A percentile compares a stretch with the other conserved stretches of the same genome.
Evolutionary conservation across 2,888 invertebrate species (phyloP).

Genomic region (Amphimallon solstitiale): DNA sequence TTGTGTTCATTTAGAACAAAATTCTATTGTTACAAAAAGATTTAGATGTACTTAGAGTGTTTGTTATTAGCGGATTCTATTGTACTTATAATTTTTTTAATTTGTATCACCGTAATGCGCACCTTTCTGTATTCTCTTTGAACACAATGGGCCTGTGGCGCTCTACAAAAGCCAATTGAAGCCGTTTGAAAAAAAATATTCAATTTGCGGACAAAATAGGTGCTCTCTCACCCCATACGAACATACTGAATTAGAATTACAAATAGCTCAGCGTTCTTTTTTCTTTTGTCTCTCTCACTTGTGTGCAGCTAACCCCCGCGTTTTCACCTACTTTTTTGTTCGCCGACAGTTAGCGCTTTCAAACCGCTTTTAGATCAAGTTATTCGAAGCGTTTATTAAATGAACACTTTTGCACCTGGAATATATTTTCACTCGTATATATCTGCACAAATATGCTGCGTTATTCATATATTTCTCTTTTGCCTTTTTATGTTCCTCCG

Average conservation of each 20-base stretch:
- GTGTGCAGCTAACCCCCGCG: background rate
- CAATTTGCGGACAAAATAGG: constrained; percentile 19
- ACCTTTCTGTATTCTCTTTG: too few relatives aligned
- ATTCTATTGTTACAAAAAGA: too few relatives aligned
- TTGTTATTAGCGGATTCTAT: too few relatives aligned
- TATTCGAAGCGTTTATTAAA: constrained; percentile 35
- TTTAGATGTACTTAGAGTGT: too few relatives aligned
- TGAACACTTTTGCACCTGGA: constrained; percentile 36
- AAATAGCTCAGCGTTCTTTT: constrained; percentile 16
- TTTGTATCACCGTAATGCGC: too few relatives aligned
- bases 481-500: constrained; percentile 1
- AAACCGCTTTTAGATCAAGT: constrained; percentile 31
- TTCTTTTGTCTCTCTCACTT: constrained; percentile 11
- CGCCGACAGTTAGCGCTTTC: constrained; percentile 27
- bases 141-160: too few relatives aligned
- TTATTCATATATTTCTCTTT: constrained; percentile 1
- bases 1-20: too few relatives aligned
- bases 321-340: constrained; percentile 1
- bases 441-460: constrained; percentile 6
- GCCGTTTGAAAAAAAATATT: constrained; percentile 17
- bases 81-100: too few relatives aligned
- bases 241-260: constrained; percentile 28
- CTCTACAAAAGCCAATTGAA: too few relatives aligned
- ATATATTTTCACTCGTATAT: constrained; percentile 21
- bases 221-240: constrained; percentile 3